A percentile compares a stretch with the other conserved stretches of the same genome.
Evolutionary conservation across 2,888 invertebrate species (phyloP).

Genomic region (Lasioglossum oenotherae): DNA sequence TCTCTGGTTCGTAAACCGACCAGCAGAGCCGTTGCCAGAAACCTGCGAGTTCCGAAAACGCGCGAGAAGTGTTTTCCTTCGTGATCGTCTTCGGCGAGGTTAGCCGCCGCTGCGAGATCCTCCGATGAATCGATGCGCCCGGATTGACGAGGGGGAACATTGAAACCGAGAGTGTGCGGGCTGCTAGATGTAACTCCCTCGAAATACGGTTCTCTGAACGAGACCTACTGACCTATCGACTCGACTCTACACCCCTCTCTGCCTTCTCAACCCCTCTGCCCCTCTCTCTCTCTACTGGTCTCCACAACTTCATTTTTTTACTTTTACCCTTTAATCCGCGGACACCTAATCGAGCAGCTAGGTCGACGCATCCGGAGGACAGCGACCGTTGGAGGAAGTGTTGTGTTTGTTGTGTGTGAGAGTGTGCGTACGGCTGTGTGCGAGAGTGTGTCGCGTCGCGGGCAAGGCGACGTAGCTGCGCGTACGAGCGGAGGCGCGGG

Average conservation of each 20-base stretch:
- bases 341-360: background rate
- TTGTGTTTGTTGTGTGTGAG: background rate
- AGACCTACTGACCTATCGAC: conserved; percentile 74
- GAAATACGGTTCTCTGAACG: conserved; percentile 62
- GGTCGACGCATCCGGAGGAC: conserved; percentile 56
- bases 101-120: background rate
- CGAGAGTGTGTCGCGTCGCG: conserved; percentile 2
- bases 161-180: conserved; percentile 58
- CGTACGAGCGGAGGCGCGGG: conserved; percentile 62
- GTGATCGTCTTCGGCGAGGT: background rate
- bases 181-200: conserved; percentile 42
- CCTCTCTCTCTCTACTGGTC: background rate
- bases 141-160: conserved; percentile 36
- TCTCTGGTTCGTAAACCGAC: background rate
- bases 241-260: conserved; percentile 8
- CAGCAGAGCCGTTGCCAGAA: background rate
- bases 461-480: conserved; percentile 61
- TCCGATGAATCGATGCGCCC: conserved; percentile 14
- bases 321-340: conserved; percentile 21
- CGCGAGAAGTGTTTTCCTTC: background rate
- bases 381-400: conserved; percentile 57
- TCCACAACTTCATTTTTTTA: background rate
- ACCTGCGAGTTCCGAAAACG: background rate
- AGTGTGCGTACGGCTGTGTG: too few species aligned
- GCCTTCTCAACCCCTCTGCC: background rate